Percentiles rank a stretch among this genome's conserved stretches.
These are phyloP conservation scores for Yponomeuta evonymella DNA, from an alignment of 2,888 invertebrate genomes.

Conservation along the genomic window DNA sequence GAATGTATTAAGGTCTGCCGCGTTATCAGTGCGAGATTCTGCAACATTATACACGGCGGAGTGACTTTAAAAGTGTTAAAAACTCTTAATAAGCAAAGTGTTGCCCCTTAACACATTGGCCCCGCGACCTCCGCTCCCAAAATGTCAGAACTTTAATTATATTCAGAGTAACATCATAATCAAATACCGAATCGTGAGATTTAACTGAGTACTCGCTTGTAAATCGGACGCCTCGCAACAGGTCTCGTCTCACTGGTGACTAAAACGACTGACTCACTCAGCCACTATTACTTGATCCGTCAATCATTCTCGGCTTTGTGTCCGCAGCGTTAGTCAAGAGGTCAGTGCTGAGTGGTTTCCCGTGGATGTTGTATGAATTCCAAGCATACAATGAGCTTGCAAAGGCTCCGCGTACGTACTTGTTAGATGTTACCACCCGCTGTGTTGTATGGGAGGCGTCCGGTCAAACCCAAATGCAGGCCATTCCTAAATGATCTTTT, in stretches of 20 bases:
- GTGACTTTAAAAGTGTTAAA: no score
- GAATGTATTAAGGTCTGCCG: no score
- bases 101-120: slow-evolving; percentile 1
- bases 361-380: background rate
- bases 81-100: background rate
- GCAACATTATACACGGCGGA: no score
- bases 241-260: background rate
- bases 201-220: slow-evolving; percentile 40
- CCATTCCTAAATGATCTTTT: slow-evolving; percentile 26
- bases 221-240: background rate
- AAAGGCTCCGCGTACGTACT: slow-evolving; percentile 47
- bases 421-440: slow-evolving; percentile 70
- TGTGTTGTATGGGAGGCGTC: slow-evolving; percentile 67
- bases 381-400: background rate
- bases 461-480: slow-evolving; percentile 43
- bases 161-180: slow-evolving; percentile 67
- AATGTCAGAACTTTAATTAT: slow-evolving; percentile 67
- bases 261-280: background rate
- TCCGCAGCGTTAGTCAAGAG: background rate
- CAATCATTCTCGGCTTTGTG: background rate
- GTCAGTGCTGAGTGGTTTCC: background rate
- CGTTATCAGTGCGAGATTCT: no score
- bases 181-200: slow-evolving; percentile 58
- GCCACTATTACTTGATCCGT: background rate
- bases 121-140: slow-evolving; percentile 47